Conservation (phyloP, 2,888 invertebrate genomes). For the Cosmia pyralina region DNA sequence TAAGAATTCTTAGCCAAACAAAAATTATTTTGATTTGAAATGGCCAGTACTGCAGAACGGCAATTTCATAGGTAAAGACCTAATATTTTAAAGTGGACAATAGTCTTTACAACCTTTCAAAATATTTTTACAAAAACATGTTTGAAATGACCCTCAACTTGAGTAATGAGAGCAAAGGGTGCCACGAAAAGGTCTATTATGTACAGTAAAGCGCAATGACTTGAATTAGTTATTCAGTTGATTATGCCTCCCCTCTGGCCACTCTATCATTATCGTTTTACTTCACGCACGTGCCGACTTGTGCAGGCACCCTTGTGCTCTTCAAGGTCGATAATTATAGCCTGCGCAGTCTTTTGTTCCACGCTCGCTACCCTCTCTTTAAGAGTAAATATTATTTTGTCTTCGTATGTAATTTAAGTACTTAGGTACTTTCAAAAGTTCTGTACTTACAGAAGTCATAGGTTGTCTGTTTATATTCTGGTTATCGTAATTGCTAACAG, state of each 20-base stretch:
- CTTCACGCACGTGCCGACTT: constrained; percentile 85
- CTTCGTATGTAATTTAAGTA: constrained; percentile 31
- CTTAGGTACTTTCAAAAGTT: constrained; percentile 14
- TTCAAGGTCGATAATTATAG: constrained; percentile 88
- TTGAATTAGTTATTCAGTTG: constrained; percentile 90
- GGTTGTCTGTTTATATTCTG: constrained; percentile 6
- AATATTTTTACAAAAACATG: constrained; percentile 81
- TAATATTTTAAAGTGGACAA: constrained; percentile 46
- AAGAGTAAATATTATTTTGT: constrained; percentile 67
- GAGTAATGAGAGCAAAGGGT: constrained; percentile 74
- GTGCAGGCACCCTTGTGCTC: constrained; percentile 80
- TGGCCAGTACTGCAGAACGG: too few relatives aligned
- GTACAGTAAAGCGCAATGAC: constrained; percentile 84
- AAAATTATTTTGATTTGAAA: too few relatives aligned
- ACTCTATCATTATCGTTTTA: constrained; percentile 89
- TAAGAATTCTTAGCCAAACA: too few relatives aligned
- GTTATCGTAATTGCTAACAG: constrained; percentile 1
- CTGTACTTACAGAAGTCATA: constrained; percentile 14
- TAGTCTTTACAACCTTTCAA: constrained; percentile 65
- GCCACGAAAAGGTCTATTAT: constrained; percentile 84
- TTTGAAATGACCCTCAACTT: constrained; percentile 75
- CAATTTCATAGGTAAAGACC: too few relatives aligned
- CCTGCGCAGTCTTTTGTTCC: constrained; percentile 77
- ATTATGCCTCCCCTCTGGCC: constrained; percentile 86
- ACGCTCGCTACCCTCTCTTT: constrained; percentile 68